Evolutionary conservation across 2,113 vertebrate genomes (phyloP), one percentile per base, ranked within the genome.

Genomic region (Grallaria varia): DNA sequence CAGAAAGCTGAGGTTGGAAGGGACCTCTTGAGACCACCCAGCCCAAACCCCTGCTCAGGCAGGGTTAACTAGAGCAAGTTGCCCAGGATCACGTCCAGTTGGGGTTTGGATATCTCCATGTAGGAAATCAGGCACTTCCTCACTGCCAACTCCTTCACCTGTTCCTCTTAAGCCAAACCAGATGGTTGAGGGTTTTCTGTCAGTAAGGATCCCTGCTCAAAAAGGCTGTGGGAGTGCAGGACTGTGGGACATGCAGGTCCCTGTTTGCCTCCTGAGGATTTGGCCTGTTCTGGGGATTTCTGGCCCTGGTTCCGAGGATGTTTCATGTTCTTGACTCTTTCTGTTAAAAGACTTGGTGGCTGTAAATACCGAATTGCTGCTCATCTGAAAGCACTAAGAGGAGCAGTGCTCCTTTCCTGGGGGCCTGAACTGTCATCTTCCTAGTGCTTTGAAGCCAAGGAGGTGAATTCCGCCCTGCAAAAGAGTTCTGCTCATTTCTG

Each of bases 341-440:
- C 89, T 49, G 84, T 87, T 92, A 49, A 84, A 84, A 47, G 85
- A 44, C 72, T 81, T 72, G 79, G 72, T 81, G 79, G 59, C 93
- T 81, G 92, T 93, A 88, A 96, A 86, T 83, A 75, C 87, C 3
- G 76, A 95, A n/a, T 28, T 67, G 56, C 85, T 68, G 85, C 50
- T 93, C 81, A 72, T 75, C 82, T 81, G 87, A 68, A 68, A 94
- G 83, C 90, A 86, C 87, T 55, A 52, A 88, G 82, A 92, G 60
- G 52, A 95, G 93, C 68, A 6, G 27, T 56, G 87, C 73, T 77
- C 78, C 88, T 60, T 95, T 91, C 85, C 85, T 6, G 56, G 64
- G 83, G 90, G 52, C 73, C 87, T 86, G 47, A 63, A 21, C 88
- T 56, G 55, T 87, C 88, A 93, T 92, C 93, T 80, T 25, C 79